These are phyloP conservation scores for Palythoa heliodiscus DNA, from an alignment of 92 coral and sea anemone genomes.

Conservation along the genomic window DNA sequence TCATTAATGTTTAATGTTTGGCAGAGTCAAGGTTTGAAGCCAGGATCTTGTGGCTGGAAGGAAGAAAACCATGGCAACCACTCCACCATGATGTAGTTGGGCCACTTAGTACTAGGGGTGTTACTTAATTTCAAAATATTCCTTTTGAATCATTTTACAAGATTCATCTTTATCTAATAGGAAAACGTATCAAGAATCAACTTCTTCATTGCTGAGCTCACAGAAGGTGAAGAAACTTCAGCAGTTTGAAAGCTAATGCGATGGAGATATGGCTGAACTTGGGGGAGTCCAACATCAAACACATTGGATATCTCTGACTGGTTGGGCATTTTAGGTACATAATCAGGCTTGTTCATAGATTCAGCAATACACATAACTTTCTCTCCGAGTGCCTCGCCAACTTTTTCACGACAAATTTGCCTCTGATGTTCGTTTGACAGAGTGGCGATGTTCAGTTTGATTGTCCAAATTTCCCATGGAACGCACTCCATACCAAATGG, in stretches of 20 bases:
- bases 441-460: slow-evolving; percentile 76
- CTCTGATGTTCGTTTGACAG: slow-evolving; percentile 87
- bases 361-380: slow-evolving; percentile 91
- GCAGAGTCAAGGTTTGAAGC: too few relatives aligned
- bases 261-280: slow-evolving; percentile 89
- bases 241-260: slow-evolving; percentile 84
- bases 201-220: slow-evolving; percentile 90
- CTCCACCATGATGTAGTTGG: too few relatives aligned
- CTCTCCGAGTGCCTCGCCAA: slow-evolving; percentile 90
- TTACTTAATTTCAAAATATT: too few relatives aligned
- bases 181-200: slow-evolving; percentile 90
- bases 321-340: slow-evolving; percentile 96
- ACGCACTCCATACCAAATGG: slow-evolving; percentile 92
- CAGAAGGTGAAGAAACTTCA: slow-evolving; percentile 77
- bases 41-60: too few relatives aligned
- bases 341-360: slow-evolving; percentile 93
- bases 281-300: slow-evolving; percentile 78
- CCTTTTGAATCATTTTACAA: background rate
- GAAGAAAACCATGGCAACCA: too few relatives aligned
- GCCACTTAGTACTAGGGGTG: too few relatives aligned
- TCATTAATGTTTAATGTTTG: too few relatives aligned
- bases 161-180: slow-evolving; percentile 48
- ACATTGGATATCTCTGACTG: slow-evolving; percentile 90
- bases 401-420: slow-evolving; percentile 93
- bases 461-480: slow-evolving; percentile 98